Conservation (phyloP, 2,797 vertebrate genomes). For the Petrocephalus sullivani region DNA sequence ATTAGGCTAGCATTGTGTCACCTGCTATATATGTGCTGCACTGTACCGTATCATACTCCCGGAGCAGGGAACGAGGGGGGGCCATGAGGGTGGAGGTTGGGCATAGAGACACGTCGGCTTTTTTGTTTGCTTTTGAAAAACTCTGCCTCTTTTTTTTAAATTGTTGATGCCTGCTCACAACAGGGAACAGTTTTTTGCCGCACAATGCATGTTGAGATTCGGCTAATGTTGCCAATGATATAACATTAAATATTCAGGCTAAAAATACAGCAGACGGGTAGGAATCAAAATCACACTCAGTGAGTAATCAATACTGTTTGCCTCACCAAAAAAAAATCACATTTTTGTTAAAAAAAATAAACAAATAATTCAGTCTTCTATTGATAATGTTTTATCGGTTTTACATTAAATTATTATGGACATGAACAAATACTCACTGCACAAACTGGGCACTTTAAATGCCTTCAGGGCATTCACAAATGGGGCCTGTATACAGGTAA, state of each 20-base stretch:
- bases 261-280: background rate
- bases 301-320: background rate
- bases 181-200: background rate
- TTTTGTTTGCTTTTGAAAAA: background rate
- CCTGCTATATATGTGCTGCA: background rate
- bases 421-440: background rate
- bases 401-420: background rate
- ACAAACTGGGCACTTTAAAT: background rate
- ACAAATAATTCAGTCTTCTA: background rate
- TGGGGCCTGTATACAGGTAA: background rate
- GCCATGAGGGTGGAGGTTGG: too few relatives aligned
- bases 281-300: background rate
- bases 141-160: background rate
- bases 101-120: too few relatives aligned
- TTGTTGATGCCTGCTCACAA: background rate
- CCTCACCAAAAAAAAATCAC: background rate
- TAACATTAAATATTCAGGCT: background rate
- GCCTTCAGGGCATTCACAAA: background rate
- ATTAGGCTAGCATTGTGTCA: background rate
- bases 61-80: background rate
- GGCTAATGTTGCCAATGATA: background rate
- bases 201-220: background rate
- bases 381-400: background rate
- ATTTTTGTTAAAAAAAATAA: background rate
- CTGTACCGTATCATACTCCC: background rate